These are phyloP conservation scores for Andricus grossulariae DNA, from an alignment of 1,140 invertebrate genomes.

Conservation along the genomic window DNA sequence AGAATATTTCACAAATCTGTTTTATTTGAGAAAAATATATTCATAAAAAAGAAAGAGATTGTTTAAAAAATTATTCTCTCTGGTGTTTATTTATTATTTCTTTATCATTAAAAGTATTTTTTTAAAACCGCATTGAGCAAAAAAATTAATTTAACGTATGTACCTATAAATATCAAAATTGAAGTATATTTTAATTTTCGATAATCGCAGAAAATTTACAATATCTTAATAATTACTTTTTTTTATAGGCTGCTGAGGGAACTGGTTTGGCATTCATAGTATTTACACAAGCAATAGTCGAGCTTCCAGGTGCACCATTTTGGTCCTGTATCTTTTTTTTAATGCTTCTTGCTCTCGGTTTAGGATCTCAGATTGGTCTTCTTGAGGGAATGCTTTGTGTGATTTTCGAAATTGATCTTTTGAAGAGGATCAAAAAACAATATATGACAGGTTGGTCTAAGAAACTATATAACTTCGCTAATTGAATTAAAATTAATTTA, in stretches of 20 bases:
- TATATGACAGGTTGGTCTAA: slow-evolving; percentile 84
- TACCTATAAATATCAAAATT: no score
- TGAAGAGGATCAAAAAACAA: slow-evolving; percentile 91
- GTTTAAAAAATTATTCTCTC: no score
- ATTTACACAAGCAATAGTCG: slow-evolving; percentile 93
- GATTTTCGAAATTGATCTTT: slow-evolving; percentile 93
- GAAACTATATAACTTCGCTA: no score
- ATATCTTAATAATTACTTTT: slow-evolving; percentile 25
- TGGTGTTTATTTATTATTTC: no score
- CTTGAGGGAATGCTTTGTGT: slow-evolving; percentile 95
- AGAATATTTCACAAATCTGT: no score
- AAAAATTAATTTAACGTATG: no score
- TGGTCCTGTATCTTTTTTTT: slow-evolving; percentile 96
- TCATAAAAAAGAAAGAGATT: no score
- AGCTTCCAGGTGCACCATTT: slow-evolving; percentile 91
- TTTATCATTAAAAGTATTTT: no score
- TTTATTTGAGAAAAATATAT: no score
- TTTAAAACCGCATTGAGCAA: no score
- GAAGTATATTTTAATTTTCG: no score
- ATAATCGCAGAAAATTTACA: background rate
- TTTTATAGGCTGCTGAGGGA: slow-evolving; percentile 89
- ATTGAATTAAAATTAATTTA: no score
- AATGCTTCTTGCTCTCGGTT: slow-evolving; percentile 91
- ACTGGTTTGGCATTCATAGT: slow-evolving; percentile 95
- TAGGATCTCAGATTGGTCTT: slow-evolving; percentile 94